Conservation (phyloP, 2,888 invertebrate species). For the Sphaerophoria taeniata region DNA sequence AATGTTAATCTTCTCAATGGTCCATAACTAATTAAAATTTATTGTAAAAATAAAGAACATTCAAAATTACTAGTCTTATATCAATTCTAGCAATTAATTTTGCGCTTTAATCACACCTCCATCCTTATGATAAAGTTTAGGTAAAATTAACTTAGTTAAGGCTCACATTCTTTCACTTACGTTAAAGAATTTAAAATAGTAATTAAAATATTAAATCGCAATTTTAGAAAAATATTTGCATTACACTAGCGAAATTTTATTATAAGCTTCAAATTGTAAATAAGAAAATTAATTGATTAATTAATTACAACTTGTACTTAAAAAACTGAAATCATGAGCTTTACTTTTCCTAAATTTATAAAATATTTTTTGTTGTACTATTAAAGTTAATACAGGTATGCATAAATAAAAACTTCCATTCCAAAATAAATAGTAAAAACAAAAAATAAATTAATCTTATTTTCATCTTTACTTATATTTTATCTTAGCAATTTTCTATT, state of each 20-base stretch:
- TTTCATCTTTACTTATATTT: constrained; percentile 8
- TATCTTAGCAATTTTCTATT: too few relatives aligned
- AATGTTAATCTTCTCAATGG: constrained; percentile 76
- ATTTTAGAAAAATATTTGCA: constrained; percentile 54
- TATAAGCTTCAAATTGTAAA: constrained; percentile 62
- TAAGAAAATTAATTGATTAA: constrained; percentile 59
- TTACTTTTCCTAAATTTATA: constrained; percentile 55
- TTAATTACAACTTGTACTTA: constrained; percentile 68
- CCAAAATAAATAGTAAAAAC: constrained; percentile 31
- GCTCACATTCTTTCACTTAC: constrained; percentile 54
- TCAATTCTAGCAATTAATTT: constrained; percentile 74
- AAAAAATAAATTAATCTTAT: constrained; percentile 76
- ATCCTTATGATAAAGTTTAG: constrained; percentile 79
- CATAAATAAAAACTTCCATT: constrained; percentile 47
- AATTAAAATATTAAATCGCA: constrained; percentile 70
- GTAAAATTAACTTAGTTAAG: constrained; percentile 61
- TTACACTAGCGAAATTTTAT: constrained; percentile 49
- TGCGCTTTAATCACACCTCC: constrained; percentile 76
- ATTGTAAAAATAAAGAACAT: constrained; percentile 62
- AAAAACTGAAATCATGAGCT: constrained; percentile 66
- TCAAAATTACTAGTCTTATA: constrained; percentile 59
- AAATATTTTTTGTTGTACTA: constrained; percentile 47
- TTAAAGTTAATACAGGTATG: constrained; percentile 22
- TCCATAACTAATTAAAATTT: constrained; percentile 69
- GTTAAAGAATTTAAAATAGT: constrained; percentile 35